phyloP scores from a whole-genome alignment of 2,797 vertebrate species.

The Chromobotia macracanthus region DNA sequence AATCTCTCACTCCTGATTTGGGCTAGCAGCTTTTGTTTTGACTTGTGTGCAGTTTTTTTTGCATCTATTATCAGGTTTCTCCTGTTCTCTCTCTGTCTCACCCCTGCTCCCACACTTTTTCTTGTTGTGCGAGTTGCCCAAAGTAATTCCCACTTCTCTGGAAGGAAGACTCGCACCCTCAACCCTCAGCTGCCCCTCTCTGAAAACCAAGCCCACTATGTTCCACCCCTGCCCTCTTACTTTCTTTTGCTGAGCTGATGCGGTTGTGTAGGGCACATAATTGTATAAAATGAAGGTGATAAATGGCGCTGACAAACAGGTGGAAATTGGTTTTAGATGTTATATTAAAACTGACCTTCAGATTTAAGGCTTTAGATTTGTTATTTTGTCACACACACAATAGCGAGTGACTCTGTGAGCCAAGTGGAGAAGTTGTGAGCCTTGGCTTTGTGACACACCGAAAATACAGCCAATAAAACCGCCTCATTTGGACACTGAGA shows the following conservation, averaged over 20 bases:
- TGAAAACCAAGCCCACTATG: slow-evolving; percentile 3
- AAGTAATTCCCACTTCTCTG: slow-evolving; percentile 60
- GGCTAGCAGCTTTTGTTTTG: slow-evolving; percentile 43
- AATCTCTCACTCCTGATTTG: slow-evolving; percentile 41
- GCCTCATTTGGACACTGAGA: slow-evolving; percentile 11
- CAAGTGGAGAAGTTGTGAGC: slow-evolving; percentile 36
- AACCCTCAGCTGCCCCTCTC: slow-evolving; percentile 44
- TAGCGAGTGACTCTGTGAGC: slow-evolving; percentile 56
- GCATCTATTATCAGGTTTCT: slow-evolving; percentile 44
- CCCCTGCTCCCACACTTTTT: not conserved
- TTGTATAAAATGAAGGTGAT: slow-evolving; percentile 85
- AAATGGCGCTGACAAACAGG: slow-evolving; percentile 84
- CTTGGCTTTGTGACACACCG: slow-evolving; percentile 39
- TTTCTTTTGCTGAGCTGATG: slow-evolving; percentile 35
- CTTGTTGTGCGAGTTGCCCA: slow-evolving; percentile 37
- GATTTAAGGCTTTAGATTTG: slow-evolving; percentile 78
- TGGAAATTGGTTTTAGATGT: slow-evolving; percentile 87
- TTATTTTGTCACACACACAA: slow-evolving; percentile 76
- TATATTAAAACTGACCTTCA: slow-evolving; percentile 87
- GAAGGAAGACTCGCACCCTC: slow-evolving; percentile 2
- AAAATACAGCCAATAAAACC: slow-evolving; percentile 49
- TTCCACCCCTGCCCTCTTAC: slow-evolving; percentile 25
- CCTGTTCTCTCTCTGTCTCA: slow-evolving; percentile 11
- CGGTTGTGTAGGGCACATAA: slow-evolving; percentile 66
- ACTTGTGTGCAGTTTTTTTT: slow-evolving; percentile 38